Base-by-base conservation (phyloP, 2,888 invertebrate species). In the Molorchus minor region DNA sequence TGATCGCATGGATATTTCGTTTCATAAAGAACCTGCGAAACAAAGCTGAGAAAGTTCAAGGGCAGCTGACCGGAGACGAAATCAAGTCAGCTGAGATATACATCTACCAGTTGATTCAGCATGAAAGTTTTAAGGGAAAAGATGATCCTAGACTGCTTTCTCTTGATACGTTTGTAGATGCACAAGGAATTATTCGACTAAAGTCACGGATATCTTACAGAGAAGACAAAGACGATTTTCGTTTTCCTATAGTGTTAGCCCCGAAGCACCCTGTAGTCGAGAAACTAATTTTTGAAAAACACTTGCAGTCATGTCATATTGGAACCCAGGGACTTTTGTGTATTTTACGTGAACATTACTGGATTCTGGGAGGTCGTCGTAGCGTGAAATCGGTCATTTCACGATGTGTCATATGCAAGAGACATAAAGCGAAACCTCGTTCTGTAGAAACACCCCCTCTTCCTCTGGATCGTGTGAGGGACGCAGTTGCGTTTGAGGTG, bases 401-500 rank as follows among this genome's bases (percentile, higher is more conserved):
- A 3, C 62, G 58, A 16, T 72, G 70, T 52, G 30, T 36, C 1
- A 57, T 58, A 5, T 72, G 72, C 29, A 64, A 62, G 21, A 60
- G 70, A 45, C 54, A 71, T 29, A 60, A 35, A 19, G 67, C 53
- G 2, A 71, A 70, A 57, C 35, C 54, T 3, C 43, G 71, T 29
- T 46, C 62, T 25, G 56, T 21, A 35, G 56, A 64, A 38, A 35
- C 69, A n/a, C 60, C 71, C 5, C 66, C 75, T 1, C 62, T 78
- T 13, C 77, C 75, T 5, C 17, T 59, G 10, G 66, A 76, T 61
- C 63, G 76, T 7, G 70, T 75, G 2, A 58, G 65, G 7, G 70
- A 75, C 51, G 70, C 71, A 5, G 40, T 56, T 4, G 62, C 64
- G 12, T 76, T 78, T 68, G 74, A 77, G 54, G 58, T 74, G 1